phyloP scores from a whole-genome alignment of 2,797 vertebrate genomes.

The Lycodopsis pacificus region DNA sequence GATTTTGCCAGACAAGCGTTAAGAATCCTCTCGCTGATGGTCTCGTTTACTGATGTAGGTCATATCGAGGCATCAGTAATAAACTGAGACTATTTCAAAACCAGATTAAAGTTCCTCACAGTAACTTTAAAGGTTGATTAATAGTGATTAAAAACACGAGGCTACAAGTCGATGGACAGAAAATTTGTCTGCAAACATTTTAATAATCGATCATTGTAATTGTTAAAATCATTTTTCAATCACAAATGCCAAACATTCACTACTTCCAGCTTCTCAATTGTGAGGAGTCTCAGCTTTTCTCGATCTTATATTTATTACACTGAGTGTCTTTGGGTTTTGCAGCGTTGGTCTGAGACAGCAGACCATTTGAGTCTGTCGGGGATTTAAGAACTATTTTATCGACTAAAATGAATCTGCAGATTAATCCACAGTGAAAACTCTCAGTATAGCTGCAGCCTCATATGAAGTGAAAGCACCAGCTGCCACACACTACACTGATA shows the following conservation, averaged over 20 bases:
- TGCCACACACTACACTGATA: neutral
- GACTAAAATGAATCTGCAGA: neutral
- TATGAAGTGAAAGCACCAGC: neutral
- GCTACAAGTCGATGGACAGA: neutral
- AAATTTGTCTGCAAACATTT: neutral
- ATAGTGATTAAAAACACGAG: too few species aligned
- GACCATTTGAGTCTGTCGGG: neutral
- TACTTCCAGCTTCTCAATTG: neutral
- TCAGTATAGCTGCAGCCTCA: neutral
- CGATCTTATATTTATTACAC: neutral
- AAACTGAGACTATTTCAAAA: too few species aligned
- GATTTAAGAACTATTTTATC: neutral
- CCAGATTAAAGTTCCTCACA: too few species aligned
- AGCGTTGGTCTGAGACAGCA: neutral
- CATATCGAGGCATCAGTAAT: too few species aligned
- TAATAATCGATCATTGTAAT: too few species aligned
- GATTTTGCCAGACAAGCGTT: too few species aligned
- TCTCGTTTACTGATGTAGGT: too few species aligned
- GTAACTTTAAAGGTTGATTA: neutral
- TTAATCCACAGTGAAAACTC: neutral
- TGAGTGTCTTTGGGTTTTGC: neutral
- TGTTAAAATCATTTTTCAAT: neutral
- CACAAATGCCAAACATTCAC: neutral
- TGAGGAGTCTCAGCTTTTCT: neutral
- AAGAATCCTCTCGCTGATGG: too few species aligned